Conservation (phyloP, 1,140 invertebrate species). For the Cephus cinctus region DNA sequence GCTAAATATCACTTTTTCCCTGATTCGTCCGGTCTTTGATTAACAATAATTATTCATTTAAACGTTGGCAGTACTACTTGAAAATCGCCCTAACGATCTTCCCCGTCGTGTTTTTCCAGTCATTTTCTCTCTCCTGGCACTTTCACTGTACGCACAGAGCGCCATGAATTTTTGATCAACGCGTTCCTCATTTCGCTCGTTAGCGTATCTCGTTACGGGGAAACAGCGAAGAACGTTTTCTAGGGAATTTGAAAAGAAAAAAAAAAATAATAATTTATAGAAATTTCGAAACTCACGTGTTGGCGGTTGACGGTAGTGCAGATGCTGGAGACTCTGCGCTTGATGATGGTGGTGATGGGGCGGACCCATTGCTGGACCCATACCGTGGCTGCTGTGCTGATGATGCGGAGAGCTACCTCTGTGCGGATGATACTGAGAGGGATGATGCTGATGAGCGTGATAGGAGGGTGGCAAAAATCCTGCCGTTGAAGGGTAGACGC, state of each 20-base stretch:
- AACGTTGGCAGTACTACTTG: too few relatives aligned
- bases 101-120: too few relatives aligned
- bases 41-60: too few relatives aligned
- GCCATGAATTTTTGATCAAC: not conserved
- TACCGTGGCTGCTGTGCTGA: constrained; percentile 44
- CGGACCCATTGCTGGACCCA: constrained; percentile 50
- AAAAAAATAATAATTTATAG: constrained; percentile 6
- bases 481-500: constrained; percentile 44
- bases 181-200: constrained; percentile 4
- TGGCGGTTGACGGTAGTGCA: constrained; percentile 52
- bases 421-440: constrained; percentile 50
- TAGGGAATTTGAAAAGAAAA: not conserved
- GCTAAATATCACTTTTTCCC: too few relatives aligned
- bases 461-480: constrained; percentile 48
- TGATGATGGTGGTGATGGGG: constrained; percentile 53
- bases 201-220: too few relatives aligned
- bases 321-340: constrained; percentile 48
- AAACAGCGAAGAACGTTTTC: constrained; percentile 2
- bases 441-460: constrained; percentile 50
- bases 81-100: too few relatives aligned
- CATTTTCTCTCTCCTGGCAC: constrained; percentile 25
- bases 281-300: constrained; percentile 54
- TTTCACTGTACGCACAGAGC: too few relatives aligned
- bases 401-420: constrained; percentile 51
- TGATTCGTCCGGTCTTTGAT: too few relatives aligned